Evolutionary conservation across 1,140 invertebrate genomes (phyloP), one percentile per base, ranked within the genome.

Genomic region (Aphelinus certus): DNA sequence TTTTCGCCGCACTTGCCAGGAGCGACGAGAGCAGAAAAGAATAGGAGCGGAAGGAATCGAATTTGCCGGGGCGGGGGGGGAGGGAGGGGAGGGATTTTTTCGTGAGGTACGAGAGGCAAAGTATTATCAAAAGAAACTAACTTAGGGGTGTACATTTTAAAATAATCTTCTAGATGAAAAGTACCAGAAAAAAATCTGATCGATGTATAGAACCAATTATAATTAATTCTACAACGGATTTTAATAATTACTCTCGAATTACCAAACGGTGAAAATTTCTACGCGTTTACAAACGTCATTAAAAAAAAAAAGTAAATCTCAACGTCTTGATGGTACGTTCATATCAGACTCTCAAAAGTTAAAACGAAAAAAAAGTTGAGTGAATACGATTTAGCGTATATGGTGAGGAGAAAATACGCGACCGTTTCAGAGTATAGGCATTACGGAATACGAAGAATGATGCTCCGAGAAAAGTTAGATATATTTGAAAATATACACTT

Each of bases 131-230:
- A 48, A 55, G 10, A 55, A 46, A 62, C 7, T 67, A n/a, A 74
- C 46, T 46, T 68, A 67, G 10, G 43, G 7, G 6, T 68, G 45
- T 62, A 56, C 26, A 68, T 74, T 74, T 62, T 57, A 74, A 74
- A 74, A 45, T 73, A 7, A 53, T 56, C n/a, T 47, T 68, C 57
- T 68, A 63, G 58, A 26, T 3, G 10, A 68, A 4, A 62, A 56
- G 72, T 62, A 26, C 48, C 10, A 51, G 66, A 69, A 43, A 64
- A 43, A 51, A 75, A 70, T 58, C 26, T 64, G 58, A 48, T 65
- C 58, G 55, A 60, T 71, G 68, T 66, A 65, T 75, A 75, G 73
- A 75, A 75, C 62, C 67, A 75, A 71, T 75, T 75, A 75, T 49
- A n/a, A 75, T 71, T 60, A 65, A 75, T 75, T 66, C 56, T 66